A percentile compares a stretch with the other conserved stretches of the same genome.
phyloP scores from a whole-genome alignment of 1,140 invertebrate genomes.

The Drosophila repleta region DNA sequence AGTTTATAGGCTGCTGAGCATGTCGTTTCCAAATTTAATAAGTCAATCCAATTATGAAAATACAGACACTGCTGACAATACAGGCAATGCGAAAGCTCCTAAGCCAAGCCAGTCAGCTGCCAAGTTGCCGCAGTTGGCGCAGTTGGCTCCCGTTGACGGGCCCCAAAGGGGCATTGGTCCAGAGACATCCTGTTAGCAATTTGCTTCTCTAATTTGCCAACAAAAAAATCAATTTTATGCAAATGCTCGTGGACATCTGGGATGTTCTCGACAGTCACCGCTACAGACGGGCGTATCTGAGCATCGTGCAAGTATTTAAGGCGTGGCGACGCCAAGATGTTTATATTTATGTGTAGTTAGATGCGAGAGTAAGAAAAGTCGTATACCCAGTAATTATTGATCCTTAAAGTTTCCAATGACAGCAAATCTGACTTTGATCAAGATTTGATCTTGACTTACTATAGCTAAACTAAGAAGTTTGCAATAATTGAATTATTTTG shows the following conservation, averaged over 20 bases:
- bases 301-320: constrained; percentile 1
- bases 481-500: no score
- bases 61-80: not conserved
- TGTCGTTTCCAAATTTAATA: constrained; percentile 12
- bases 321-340: not conserved
- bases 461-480: no score
- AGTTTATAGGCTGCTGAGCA: constrained; percentile 2
- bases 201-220: constrained; percentile 34
- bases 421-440: no score
- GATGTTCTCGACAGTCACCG: not conserved
- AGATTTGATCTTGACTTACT: no score
- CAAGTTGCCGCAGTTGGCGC: not conserved
- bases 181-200: constrained; percentile 7
- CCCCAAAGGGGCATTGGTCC: not conserved
- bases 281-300: not conserved
- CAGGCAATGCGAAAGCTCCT: constrained; percentile 9
- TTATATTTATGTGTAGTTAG: no score
- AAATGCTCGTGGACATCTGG: constrained; percentile 31
- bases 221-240: constrained; percentile 35
- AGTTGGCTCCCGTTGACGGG: not conserved
- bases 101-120: constrained; percentile 13
- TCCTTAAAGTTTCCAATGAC: no score
- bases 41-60: constrained; percentile 43
- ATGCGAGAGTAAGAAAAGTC: no score
- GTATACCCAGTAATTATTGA: no score